Percentiles rank a stretch among this genome's conserved stretches.
Evolutionary conservation across 2,888 invertebrate genomes (phyloP).

Genomic region (Ophion ventricosus): DNA sequence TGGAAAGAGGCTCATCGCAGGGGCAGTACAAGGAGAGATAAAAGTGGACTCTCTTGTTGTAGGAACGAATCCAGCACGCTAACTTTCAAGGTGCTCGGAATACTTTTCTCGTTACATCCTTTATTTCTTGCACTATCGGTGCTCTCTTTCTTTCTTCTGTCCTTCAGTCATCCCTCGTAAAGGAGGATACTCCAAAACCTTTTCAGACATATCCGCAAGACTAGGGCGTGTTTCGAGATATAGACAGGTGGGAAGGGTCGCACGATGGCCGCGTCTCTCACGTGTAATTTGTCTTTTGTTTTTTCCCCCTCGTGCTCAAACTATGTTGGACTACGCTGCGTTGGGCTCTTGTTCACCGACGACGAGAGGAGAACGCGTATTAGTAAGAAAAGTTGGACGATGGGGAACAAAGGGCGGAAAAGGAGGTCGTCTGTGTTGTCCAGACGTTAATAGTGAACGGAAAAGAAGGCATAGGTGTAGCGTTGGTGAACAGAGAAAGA

Average conservation of each 20-base stretch:
- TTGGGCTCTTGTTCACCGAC: constrained; percentile 61
- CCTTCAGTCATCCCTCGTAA: constrained; percentile 16
- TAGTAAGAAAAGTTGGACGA: constrained; percentile 77
- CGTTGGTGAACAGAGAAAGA: neutral
- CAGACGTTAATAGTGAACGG: constrained; percentile 62
- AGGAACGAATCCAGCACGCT: constrained; percentile 65
- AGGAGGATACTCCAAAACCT: constrained; percentile 31
- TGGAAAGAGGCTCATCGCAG: constrained; percentile 11
- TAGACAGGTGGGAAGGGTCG: constrained; percentile 81
- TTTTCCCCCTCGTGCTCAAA: constrained; percentile 67
- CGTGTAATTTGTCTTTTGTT: constrained; percentile 82
- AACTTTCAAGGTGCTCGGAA: constrained; percentile 51
- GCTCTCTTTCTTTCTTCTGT: constrained; percentile 47
- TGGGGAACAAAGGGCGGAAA: constrained; percentile 80
- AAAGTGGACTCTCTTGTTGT: constrained; percentile 41
- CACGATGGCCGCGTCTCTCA: constrained; percentile 76
- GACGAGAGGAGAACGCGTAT: constrained; percentile 32
- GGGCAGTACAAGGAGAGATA: constrained; percentile 32
- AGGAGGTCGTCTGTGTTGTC: constrained; percentile 66
- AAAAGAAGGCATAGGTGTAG: constrained; percentile 47
- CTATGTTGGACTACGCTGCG: constrained; percentile 39
- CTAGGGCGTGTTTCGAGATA: constrained; percentile 63
- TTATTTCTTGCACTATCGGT: constrained; percentile 42
- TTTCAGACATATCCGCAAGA: constrained; percentile 54
- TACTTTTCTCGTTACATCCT: constrained; percentile 49